Evolutionary conservation across 2,797 vertebrate species (phyloP), one percentile per base, ranked within the genome.

Genomic region (Adrianichthys oophorus): DNA sequence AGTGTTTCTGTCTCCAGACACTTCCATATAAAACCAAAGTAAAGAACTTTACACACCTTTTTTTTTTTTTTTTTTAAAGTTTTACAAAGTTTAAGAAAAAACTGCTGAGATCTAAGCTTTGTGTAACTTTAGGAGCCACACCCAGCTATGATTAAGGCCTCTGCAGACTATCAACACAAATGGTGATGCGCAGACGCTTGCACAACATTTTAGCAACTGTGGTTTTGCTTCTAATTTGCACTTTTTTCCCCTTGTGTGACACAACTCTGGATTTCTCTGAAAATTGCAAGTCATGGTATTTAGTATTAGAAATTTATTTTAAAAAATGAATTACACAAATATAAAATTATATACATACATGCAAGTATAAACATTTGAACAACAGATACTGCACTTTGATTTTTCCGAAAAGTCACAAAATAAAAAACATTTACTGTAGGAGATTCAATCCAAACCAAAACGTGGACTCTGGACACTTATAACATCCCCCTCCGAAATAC

Each of bases 321-420:
- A 12, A 82, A 26, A 79, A 57, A 42, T 44, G 52, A 69, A 75
- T 80, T 59, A 82, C 70, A 78, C 51, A 83, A 79, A 76, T 69
- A 82, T 56, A 75, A 77, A 80, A 44, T 53, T 78, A 78, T 80
- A 48, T 79, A 86, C 57, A 82, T 64, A 72, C 55, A 55, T 81
- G 81, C 55, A 84, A 82, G 74, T 72, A 83, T 65, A 75, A 75
- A 79, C 12, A 24, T 78, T 45, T 62, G 56, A 46, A 64, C 10
- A 13, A 48, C 37, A 26, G 44, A 18, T 64, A 24, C 52, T 45
- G 17, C 10, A 13, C n/a, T 4, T 45, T 43, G 45, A 56, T 41
- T 66, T 70, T 65, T 13, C 15, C 19, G n/a, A n/a, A n/a, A 18
- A 46, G 67, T 19, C 55, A 47, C 29, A 51, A 51, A 59, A 23